phyloP scores from a whole-genome alignment of 2,113 vertebrate species.

The Nicator chloris region DNA sequence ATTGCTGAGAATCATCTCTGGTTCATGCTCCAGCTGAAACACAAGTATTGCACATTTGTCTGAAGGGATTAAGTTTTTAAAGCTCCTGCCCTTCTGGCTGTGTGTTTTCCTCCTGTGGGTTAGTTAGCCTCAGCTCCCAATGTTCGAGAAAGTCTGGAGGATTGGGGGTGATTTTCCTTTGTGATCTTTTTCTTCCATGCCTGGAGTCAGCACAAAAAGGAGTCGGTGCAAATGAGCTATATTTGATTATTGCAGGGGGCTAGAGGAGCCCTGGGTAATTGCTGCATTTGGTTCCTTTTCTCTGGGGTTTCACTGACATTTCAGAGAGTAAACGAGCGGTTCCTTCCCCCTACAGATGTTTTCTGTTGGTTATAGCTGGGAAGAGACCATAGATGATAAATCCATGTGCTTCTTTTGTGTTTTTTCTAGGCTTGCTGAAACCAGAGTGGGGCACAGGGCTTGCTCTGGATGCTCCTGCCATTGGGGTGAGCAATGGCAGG shows the following conservation, averaged over 20 bases:
- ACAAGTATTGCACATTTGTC: background rate
- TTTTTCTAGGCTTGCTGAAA: background rate
- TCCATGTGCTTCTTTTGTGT: background rate
- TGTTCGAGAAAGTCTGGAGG: background rate
- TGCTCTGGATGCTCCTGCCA: background rate
- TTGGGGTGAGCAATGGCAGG: fast-evolving
- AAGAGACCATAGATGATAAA: constrained; percentile 15
- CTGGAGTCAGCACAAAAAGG: background rate
- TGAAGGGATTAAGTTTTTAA: constrained; percentile 13
- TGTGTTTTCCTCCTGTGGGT: background rate
- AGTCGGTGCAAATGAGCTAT: background rate
- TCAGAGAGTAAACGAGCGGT: constrained; percentile 1
- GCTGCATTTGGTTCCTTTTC: background rate
- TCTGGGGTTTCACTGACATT: constrained; percentile 33
- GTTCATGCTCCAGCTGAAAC: constrained; percentile 15
- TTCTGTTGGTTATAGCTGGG: constrained; percentile 44
- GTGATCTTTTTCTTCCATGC: background rate
- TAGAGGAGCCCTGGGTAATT: background rate
- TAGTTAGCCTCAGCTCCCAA: background rate
- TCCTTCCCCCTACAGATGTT: constrained; percentile 34
- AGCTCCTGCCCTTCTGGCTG: background rate
- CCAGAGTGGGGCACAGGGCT: background rate
- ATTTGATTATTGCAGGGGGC: background rate
- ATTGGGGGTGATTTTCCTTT: background rate
- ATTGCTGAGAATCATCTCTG: background rate